Conservation (phyloP, 92 coral and sea anemone genomes). For the Montipora capitata region DNA sequence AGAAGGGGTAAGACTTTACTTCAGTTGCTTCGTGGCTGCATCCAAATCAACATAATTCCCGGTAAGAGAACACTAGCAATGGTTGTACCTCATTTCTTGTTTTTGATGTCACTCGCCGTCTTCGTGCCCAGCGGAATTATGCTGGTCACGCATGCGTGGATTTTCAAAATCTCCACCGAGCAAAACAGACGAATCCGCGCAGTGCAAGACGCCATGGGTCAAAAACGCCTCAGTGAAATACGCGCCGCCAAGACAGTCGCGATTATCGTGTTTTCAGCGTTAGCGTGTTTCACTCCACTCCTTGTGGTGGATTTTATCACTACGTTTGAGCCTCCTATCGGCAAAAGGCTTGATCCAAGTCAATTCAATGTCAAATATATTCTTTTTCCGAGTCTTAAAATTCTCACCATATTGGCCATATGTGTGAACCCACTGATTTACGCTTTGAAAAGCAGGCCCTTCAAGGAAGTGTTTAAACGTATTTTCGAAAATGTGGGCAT, state of each 20-base stretch:
- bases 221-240: slow-evolving; percentile 29
- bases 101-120: slow-evolving; percentile 8
- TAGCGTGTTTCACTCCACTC: slow-evolving; percentile 42
- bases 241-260: slow-evolving; percentile 52
- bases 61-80: neutral
- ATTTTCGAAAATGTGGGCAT: neutral
- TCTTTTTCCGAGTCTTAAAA: slow-evolving; percentile 40
- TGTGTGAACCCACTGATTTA: slow-evolving; percentile 30
- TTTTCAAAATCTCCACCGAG: slow-evolving; percentile 14
- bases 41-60: slow-evolving; percentile 20
- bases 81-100: slow-evolving; percentile 26
- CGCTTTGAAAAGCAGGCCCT: slow-evolving; percentile 44
- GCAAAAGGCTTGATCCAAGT: neutral
- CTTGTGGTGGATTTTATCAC: slow-evolving; percentile 17
- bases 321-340: slow-evolving; percentile 26
- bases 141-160: slow-evolving; percentile 47
- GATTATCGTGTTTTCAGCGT: slow-evolving; percentile 27
- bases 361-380: slow-evolving; percentile 21
- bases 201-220: slow-evolving; percentile 30
- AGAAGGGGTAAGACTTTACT: neutral
- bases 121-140: slow-evolving; percentile 45
- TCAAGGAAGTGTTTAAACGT: slow-evolving; percentile 17
- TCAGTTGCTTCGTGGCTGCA: slow-evolving; percentile 17
- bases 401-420: slow-evolving; percentile 24
- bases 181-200: slow-evolving; percentile 32